phyloP scores from a whole-genome alignment of 2,113 vertebrate genomes.

The Xiphias gladius region DNA sequence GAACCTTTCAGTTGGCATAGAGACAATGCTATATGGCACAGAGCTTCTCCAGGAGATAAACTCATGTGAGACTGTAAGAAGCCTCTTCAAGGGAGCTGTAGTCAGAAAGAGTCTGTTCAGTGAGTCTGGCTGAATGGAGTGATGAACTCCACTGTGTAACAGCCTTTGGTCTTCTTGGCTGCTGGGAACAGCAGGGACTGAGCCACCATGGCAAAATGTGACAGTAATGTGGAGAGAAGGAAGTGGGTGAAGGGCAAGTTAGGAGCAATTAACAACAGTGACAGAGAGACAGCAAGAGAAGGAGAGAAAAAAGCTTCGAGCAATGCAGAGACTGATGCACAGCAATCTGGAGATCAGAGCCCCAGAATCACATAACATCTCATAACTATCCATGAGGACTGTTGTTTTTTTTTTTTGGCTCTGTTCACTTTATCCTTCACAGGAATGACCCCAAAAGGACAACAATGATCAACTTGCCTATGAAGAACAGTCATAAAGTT shows the following conservation, averaged over 20 bases:
- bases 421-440: slow-evolving; percentile 5
- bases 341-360: slow-evolving; percentile 11
- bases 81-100: slow-evolving; percentile 30
- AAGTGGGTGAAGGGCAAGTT: slow-evolving; percentile 57
- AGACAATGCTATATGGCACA: not conserved
- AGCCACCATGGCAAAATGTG: slow-evolving; percentile 24
- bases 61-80: slow-evolving; percentile 22
- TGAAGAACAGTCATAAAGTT: slow-evolving; percentile 16
- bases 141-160: slow-evolving; percentile 31
- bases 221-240: slow-evolving; percentile 61
- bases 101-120: slow-evolving; percentile 10
- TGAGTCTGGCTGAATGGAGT: slow-evolving; percentile 30
- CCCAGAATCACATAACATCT: slow-evolving; percentile 31
- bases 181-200: slow-evolving; percentile 20
- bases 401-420: slow-evolving; percentile 22
- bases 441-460: slow-evolving; percentile 61
- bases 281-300: slow-evolving; percentile 10
- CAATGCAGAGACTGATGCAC: slow-evolving; percentile 14
- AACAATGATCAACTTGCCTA: slow-evolving; percentile 47
- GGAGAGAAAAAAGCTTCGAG: slow-evolving; percentile 30
- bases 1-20: not conserved
- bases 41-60: not conserved
- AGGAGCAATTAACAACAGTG: slow-evolving; percentile 26
- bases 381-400: slow-evolving; percentile 22
- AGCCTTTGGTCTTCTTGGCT: slow-evolving; percentile 42